Conservation (phyloP, 2,113 vertebrate genomes). For the Heterotilapia buettikoferi region DNA sequence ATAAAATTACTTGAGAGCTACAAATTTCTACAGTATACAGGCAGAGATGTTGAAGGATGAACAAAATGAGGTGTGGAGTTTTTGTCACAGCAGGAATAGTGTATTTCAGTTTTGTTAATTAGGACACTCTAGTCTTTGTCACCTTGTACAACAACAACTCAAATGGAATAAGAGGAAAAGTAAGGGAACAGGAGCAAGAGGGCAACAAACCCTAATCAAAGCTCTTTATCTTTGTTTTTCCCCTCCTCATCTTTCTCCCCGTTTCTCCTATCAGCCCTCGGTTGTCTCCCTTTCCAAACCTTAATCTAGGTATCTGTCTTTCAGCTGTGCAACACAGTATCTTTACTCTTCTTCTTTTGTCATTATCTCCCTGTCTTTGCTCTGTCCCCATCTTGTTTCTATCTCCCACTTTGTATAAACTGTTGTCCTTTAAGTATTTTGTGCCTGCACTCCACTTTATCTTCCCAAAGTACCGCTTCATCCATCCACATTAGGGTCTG, state of each 20-base stretch:
- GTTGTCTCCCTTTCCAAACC: constrained; percentile 1
- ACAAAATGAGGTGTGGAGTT: background rate
- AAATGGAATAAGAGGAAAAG: background rate
- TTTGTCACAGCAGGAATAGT: background rate
- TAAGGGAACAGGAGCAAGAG: background rate
- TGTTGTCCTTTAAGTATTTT: background rate
- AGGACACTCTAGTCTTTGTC: constrained; percentile 24
- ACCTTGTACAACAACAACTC: background rate
- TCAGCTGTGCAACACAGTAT: constrained; percentile 5
- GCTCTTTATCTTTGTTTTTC: constrained; percentile 44
- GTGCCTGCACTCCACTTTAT: background rate
- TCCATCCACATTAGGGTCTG: background rate
- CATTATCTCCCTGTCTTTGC: constrained; percentile 29
- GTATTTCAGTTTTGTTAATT: constrained; percentile 40
- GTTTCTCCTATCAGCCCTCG: constrained; percentile 23
- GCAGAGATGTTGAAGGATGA: background rate
- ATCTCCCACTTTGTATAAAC: background rate
- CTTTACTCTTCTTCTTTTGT: constrained; percentile 3
- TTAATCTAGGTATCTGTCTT: constrained; percentile 36
- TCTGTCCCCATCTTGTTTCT: constrained; percentile 16
- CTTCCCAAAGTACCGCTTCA: background rate
- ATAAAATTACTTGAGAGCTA: background rate
- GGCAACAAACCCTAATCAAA: constrained; percentile 40
- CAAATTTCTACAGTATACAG: background rate
- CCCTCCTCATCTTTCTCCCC: constrained; percentile 9